Conservation (phyloP, 2,113 vertebrate genomes). For the Penelope pileata region DNA sequence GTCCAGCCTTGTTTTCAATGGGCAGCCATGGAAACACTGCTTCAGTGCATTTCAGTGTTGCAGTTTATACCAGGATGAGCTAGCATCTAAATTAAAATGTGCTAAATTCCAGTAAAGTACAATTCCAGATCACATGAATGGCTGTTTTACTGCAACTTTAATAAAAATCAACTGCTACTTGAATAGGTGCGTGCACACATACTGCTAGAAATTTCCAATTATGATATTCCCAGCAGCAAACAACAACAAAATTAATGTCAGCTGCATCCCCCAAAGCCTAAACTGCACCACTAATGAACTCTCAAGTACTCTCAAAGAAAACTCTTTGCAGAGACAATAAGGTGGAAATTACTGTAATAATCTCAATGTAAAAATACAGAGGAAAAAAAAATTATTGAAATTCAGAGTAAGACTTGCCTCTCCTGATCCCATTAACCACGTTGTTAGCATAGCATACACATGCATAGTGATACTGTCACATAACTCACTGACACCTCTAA, state of each 20-base stretch:
- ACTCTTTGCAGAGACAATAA: conserved; percentile 73
- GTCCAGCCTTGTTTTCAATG: neutral
- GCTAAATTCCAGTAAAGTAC: conserved; percentile 41
- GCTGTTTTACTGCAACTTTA: conserved; percentile 65
- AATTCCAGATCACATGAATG: conserved; percentile 35
- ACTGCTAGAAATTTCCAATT: conserved; percentile 76
- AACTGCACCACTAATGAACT: conserved; percentile 76
- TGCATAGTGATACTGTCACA: conserved; percentile 53
- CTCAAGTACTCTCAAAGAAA: conserved; percentile 67
- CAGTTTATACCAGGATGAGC: neutral
- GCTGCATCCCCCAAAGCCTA: conserved; percentile 68
- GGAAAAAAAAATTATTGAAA: conserved; percentile 53
- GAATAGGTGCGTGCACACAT: conserved; percentile 69
- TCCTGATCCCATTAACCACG: conserved; percentile 67
- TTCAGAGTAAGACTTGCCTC: conserved; percentile 48
- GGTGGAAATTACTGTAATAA: conserved; percentile 79
- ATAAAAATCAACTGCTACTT: conserved; percentile 72
- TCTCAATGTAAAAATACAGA: conserved; percentile 73
- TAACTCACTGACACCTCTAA: conserved; percentile 45
- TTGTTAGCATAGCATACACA: conserved; percentile 57
- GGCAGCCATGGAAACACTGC: neutral
- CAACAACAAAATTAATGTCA: conserved; percentile 78
- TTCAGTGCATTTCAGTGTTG: neutral
- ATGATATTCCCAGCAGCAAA: conserved; percentile 77
- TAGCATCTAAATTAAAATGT: conserved; percentile 49